Evolutionary conservation across 2,888 invertebrate species (phyloP).

Genomic region (Zhuqinia jingwanae): DNA sequence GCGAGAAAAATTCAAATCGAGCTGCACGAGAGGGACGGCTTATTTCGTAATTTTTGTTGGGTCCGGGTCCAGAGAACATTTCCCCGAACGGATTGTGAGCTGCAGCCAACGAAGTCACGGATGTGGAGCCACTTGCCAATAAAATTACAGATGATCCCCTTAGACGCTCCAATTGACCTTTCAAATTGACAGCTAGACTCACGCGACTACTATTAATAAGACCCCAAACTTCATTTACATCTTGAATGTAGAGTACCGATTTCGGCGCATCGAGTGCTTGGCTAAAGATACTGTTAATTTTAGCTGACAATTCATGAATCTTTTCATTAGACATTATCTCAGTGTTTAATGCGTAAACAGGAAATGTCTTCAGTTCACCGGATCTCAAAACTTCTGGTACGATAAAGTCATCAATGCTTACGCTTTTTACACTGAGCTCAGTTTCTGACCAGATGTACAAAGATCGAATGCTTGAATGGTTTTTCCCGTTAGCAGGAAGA

Average conservation of each 20-base stretch:
- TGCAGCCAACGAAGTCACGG: neutral
- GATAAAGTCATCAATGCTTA: constrained; percentile 47
- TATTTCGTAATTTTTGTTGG: neutral
- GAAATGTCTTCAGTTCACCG: neutral
- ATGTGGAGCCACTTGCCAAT: constrained; percentile 18
- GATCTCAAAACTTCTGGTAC: constrained; percentile 39
- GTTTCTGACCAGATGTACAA: constrained; percentile 10
- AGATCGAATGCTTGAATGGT: no score
- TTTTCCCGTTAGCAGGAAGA: neutral
- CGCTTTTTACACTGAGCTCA: no score
- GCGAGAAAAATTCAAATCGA: neutral
- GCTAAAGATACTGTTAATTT: constrained; percentile 34
- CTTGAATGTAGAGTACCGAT: constrained; percentile 62
- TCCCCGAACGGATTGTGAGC: neutral
- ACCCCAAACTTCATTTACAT: constrained; percentile 54
- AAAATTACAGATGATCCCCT: constrained; percentile 41
- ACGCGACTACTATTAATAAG: neutral
- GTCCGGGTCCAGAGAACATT: neutral
- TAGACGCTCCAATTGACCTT: constrained; percentile 24
- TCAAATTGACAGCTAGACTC: neutral
- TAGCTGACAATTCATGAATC: neutral
- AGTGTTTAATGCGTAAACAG: constrained; percentile 60
- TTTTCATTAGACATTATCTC: constrained; percentile 34
- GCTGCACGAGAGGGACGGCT: neutral
- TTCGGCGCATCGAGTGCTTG: constrained; percentile 57